Evolutionary conservation across 2,888 invertebrate genomes (phyloP).

Genomic region (Caenorhabditis drosophilae): DNA sequence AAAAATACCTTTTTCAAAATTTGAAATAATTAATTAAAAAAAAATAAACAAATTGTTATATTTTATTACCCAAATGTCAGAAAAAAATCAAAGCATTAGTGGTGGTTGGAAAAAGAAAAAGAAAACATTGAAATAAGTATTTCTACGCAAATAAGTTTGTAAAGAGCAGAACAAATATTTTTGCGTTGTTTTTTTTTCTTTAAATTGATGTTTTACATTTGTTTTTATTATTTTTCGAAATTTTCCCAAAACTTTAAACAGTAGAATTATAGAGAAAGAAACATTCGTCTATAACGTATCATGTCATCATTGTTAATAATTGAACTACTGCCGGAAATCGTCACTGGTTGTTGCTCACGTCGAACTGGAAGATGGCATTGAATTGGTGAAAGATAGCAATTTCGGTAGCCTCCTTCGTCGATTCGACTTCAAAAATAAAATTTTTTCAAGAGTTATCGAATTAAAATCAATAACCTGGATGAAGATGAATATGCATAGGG

Average conservation of each 20-base stretch:
- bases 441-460: neutral
- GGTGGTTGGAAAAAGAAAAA: too few relatives aligned
- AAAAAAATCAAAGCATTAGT: neutral
- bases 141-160: too few relatives aligned
- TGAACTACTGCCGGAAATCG: neutral
- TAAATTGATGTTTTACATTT: neutral
- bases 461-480: neutral
- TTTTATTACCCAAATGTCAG: neutral
- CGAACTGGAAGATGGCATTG: constrained; percentile 10
- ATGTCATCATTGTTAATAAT: neutral
- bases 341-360: neutral
- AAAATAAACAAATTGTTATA: neutral
- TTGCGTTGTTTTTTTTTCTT: neutral
- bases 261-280: too few relatives aligned
- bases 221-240: neutral
- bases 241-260: too few relatives aligned
- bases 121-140: too few relatives aligned
- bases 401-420: constrained; percentile 5
- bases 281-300: constrained; percentile 1
- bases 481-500: neutral
- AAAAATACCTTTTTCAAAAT: constrained; percentile 6
- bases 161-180: too few relatives aligned
- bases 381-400: constrained; percentile 12
- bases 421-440: neutral
- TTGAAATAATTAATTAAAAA: too few relatives aligned